Conservation (phyloP, 2,888 invertebrate species). For the Melieria omissa region DNA sequence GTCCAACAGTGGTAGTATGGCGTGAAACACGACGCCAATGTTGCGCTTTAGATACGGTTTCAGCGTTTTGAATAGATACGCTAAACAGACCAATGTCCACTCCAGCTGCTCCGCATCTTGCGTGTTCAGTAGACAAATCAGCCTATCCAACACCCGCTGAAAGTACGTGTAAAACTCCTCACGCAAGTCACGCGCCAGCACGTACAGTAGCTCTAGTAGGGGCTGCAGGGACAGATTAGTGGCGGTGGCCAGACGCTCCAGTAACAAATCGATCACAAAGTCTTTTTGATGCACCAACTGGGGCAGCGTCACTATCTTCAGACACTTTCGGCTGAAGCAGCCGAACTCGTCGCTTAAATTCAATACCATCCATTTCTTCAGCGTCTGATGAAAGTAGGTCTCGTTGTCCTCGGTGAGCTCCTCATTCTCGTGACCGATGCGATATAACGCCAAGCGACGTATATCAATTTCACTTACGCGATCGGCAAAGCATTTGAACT, state of each 20-base stretch:
- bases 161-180: slow-evolving; percentile 91
- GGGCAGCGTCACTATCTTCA: slow-evolving; percentile 81
- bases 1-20: slow-evolving; percentile 80
- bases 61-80: slow-evolving; percentile 90
- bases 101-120: slow-evolving; percentile 88
- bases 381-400: slow-evolving; percentile 83
- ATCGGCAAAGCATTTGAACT: slow-evolving; percentile 91
- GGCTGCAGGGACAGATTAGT: slow-evolving; percentile 82
- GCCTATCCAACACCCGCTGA: slow-evolving; percentile 76
- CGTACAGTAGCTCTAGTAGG: slow-evolving; percentile 84
- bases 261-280: slow-evolving; percentile 76
- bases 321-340: slow-evolving; percentile 80
- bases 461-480: slow-evolving; percentile 87
- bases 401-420: slow-evolving; percentile 74
- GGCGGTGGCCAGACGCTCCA: slow-evolving; percentile 78
- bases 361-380: slow-evolving; percentile 89
- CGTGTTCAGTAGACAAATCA: slow-evolving; percentile 77
- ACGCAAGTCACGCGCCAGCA: slow-evolving; percentile 87
- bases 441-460: slow-evolving; percentile 83
- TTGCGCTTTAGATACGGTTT: slow-evolving; percentile 86
- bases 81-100: slow-evolving; percentile 85
- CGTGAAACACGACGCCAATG: slow-evolving; percentile 77
- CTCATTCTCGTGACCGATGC: slow-evolving; percentile 81
- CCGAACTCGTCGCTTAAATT: slow-evolving; percentile 87
- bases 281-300: slow-evolving; percentile 86